Evolutionary conservation across 30 jellyfish, hydroid and myxozoan genomes (phyloP).

Genomic region (Hydra vulgaris): DNA sequence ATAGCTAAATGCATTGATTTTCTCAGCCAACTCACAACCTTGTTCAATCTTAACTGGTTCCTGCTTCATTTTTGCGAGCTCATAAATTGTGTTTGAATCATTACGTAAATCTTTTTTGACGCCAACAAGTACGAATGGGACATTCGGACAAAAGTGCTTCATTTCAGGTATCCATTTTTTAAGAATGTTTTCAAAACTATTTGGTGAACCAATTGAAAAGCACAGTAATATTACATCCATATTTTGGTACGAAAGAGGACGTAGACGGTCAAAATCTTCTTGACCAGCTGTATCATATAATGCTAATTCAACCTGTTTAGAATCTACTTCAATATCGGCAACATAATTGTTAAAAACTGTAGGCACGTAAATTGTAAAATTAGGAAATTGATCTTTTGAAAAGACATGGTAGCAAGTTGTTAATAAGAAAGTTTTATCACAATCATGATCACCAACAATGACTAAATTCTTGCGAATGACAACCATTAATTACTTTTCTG

Average conservation of each 20-base stretch:
- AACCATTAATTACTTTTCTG: conserved; percentile 46
- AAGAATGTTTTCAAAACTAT: conserved; percentile 91
- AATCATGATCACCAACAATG: conserved; percentile 99
- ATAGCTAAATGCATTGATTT: conserved; percentile 79
- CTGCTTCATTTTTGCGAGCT: conserved; percentile 85
- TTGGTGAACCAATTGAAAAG: conserved; percentile 92
- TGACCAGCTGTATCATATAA: conserved; percentile 99
- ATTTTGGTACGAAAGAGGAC: conserved; percentile 98
- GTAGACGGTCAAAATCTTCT: conserved; percentile 95
- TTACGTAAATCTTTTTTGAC: conserved; percentile 93
- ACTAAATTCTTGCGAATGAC: conserved; percentile 93
- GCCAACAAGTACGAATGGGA: conserved; percentile 95
- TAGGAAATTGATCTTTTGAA: conserved; percentile 99
- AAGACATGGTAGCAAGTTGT: too few species aligned
- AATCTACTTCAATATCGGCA: conserved; percentile 96
- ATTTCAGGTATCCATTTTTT: conserved; percentile 99
- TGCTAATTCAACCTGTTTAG: conserved; percentile 96
- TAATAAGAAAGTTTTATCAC: conserved; percentile 97
- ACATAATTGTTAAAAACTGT: conserved; percentile 98
- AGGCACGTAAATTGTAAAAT: conserved; percentile 98
- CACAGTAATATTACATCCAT: conserved; percentile 99
- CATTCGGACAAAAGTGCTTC: conserved; percentile 99
- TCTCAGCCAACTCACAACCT: conserved; percentile 86
- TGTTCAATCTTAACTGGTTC: conserved; percentile 93
- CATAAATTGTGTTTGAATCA: conserved; percentile 78